phyloP scores from a whole-genome alignment of 2,113 vertebrate genomes.

The Globicephala melas region DNA sequence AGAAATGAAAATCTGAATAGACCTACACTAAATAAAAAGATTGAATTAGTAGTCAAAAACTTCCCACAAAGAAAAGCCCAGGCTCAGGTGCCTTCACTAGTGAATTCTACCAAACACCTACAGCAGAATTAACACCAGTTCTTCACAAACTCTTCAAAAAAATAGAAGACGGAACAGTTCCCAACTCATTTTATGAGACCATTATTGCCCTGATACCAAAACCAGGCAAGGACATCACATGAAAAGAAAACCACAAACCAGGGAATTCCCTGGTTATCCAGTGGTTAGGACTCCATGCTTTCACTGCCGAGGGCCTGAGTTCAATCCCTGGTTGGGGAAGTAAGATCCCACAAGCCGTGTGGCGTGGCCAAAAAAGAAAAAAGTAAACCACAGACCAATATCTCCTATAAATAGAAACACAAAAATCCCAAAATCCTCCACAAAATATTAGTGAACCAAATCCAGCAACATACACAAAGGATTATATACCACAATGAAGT shows the following conservation, averaged over 20 bases:
- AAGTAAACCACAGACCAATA: background rate
- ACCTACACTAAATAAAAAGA: background rate
- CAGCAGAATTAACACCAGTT: background rate
- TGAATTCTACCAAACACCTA: background rate
- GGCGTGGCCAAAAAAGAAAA: background rate
- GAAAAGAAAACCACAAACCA: background rate
- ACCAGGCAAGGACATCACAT: background rate
- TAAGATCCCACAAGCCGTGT: background rate
- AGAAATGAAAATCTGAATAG: background rate
- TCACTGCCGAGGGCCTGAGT: background rate
- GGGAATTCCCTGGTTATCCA: background rate
- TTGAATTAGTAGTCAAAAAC: background rate
- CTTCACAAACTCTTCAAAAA: background rate
- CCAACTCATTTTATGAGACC: background rate
- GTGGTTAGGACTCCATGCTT: background rate
- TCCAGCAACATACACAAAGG: background rate
- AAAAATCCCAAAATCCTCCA: background rate
- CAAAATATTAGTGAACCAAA: background rate
- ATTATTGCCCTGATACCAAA: background rate
- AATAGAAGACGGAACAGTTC: background rate
- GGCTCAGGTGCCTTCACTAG: background rate
- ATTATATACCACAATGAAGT: background rate
- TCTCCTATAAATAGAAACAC: background rate
- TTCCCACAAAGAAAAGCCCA: background rate
- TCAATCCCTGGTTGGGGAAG: background rate